Conservation (phyloP, 2,888 invertebrate genomes). For the Hipparchia semele region DNA sequence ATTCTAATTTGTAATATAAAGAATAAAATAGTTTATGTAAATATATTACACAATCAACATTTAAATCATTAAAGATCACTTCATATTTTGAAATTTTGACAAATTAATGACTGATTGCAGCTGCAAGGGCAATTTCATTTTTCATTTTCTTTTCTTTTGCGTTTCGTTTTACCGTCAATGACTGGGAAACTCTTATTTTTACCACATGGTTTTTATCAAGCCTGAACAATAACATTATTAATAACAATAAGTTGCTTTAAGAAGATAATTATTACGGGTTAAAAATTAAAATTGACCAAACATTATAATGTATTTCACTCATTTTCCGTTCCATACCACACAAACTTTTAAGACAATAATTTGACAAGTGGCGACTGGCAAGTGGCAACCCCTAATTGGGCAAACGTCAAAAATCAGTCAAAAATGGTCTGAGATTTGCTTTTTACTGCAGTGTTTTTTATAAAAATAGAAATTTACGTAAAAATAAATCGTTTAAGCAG, state of each 20-base stretch:
- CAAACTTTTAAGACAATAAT: not conserved
- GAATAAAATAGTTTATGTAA: constrained; percentile 48
- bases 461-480: constrained; percentile 51
- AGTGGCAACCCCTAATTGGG: constrained; percentile 26
- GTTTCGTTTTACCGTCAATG: constrained; percentile 30
- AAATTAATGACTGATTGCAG: constrained; percentile 54
- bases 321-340: not conserved
- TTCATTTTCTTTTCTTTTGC: constrained; percentile 48
- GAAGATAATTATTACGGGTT: too few relatives aligned
- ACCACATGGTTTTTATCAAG: not conserved
- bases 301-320: not conserved
- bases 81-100: constrained; percentile 69
- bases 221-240: too few relatives aligned
- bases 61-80: constrained; percentile 72
- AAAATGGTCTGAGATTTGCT: constrained; percentile 57
- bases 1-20: constrained; percentile 44
- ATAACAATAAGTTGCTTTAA: too few relatives aligned
- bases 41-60: constrained; percentile 73
- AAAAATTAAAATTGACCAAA: not conserved
- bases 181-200: not conserved
- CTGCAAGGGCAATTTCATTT: constrained; percentile 41
- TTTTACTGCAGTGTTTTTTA: constrained; percentile 46
- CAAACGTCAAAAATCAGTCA: constrained; percentile 53
- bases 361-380: constrained; percentile 34
- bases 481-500: constrained; percentile 55